Evolutionary conservation across 2,888 invertebrate genomes (phyloP), one percentile per base, ranked within the genome.

Genomic region (Eudasyphora cyanicolor): DNA sequence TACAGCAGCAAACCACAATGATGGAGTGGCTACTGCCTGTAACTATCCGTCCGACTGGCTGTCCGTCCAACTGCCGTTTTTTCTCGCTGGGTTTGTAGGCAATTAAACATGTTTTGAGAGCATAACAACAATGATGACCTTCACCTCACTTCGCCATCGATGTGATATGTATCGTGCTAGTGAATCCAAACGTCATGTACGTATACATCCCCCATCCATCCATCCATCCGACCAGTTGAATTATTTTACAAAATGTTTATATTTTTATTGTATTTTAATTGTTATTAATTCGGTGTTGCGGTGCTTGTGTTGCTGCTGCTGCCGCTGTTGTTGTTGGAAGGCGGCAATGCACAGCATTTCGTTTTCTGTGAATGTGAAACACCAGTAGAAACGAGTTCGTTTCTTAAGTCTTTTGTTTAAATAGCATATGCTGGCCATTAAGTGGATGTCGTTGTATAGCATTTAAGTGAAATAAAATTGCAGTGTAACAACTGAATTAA

Each of bases 41-140:
- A 35, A 32, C n/a, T 12, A 17, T 21, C 64, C 4, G 35, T 10
- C 21, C 21, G 2, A 5, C 10, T 2, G 24, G 21, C 21, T 2
- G 57, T 8, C 38, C 8, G 35, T 21, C 38, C 35, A 8, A 29
- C 32, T 24, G 19, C 21, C 54, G 54, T n/a, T 14, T n/a, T 45
- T n/a, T 5, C 17, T 51, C 54, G 21, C 5, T 6, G 21, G 1
- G 8, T n/a, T 10, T 2, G 79, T 67, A 64, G 71, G 70, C 70
- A 75, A 83, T 80, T 80, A 83, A 85, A 83, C 74, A 83, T 83
- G 80, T 85, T 85, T 84, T 84, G 82, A 82, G 84, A 81, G 80
- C 84, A 81, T 82, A 85, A 81, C 79, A 64, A 57, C 64, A 74
- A 83, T 76, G 62, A n/a, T 79, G 84, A 84, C 85, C 85, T 85